Evolutionary conservation across 2,888 invertebrate genomes (phyloP).

Genomic region (Pheosia gnoma): DNA sequence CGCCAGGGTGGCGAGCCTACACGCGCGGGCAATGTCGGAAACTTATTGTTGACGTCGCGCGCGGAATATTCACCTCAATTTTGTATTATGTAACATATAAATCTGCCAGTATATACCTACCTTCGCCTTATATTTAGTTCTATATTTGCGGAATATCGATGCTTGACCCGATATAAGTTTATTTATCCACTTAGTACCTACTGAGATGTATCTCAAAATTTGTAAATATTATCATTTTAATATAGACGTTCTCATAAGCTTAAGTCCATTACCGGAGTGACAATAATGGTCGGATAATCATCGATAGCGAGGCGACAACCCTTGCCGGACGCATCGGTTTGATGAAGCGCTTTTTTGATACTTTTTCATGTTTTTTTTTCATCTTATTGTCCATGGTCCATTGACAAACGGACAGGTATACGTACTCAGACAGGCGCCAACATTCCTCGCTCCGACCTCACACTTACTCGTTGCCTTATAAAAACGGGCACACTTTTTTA

Average conservation of each 20-base stretch:
- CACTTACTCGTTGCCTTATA: slow-evolving; percentile 80
- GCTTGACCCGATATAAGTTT: background rate
- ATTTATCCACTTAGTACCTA: background rate
- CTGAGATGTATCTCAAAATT: slow-evolving; percentile 2
- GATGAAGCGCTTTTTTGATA: slow-evolving; percentile 82
- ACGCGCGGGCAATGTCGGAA: slow-evolving; percentile 67
- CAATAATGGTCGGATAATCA: slow-evolving; percentile 42
- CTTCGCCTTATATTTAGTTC: background rate
- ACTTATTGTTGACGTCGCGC: slow-evolving; percentile 67
- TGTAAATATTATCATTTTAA: slow-evolving; percentile 25
- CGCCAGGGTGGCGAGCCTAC: slow-evolving; percentile 69
- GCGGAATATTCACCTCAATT: slow-evolving; percentile 44
- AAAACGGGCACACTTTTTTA: slow-evolving; percentile 82
- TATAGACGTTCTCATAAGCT: slow-evolving; percentile 33
- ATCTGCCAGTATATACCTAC: background rate
- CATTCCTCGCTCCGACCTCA: slow-evolving; percentile 83
- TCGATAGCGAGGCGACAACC: slow-evolving; percentile 65
- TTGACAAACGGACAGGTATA: slow-evolving; percentile 84
- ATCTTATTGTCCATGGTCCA: slow-evolving; percentile 78
- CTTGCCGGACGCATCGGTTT: slow-evolving; percentile 77
- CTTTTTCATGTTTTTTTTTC: slow-evolving; percentile 69
- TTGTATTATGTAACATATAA: slow-evolving; percentile 29
- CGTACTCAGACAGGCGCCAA: slow-evolving; percentile 84
- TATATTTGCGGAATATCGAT: background rate
- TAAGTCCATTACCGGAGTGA: slow-evolving; percentile 36